phyloP scores from a whole-genome alignment of 1,140 invertebrate species.

The Latrodectus geometricus region DNA sequence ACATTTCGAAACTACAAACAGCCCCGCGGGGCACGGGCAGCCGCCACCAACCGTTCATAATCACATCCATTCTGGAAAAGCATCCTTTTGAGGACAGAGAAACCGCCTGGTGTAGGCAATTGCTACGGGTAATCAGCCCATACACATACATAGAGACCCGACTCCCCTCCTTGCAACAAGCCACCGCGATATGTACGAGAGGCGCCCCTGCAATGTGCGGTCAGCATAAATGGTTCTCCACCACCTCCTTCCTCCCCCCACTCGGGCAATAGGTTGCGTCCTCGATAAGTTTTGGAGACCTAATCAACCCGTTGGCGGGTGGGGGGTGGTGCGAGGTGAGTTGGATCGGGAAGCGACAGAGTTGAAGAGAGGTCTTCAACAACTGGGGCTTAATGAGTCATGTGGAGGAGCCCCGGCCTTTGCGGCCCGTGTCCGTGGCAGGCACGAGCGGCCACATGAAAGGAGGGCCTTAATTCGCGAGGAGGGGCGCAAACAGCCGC shows the following conservation, averaged over 20 bases:
- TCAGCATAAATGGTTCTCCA: background rate
- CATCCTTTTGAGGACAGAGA: background rate
- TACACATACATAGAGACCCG: background rate
- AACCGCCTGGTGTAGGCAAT: background rate
- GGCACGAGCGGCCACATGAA: constrained; percentile 45
- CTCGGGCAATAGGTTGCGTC: constrained; percentile 21
- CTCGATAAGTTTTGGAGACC: constrained; percentile 43
- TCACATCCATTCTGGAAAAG: background rate
- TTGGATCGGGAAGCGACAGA: constrained; percentile 30
- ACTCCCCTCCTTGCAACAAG: background rate
- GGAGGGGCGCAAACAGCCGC: constrained; percentile 21
- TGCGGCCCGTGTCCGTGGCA: constrained; percentile 37
- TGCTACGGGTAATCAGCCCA: background rate
- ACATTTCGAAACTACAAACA: background rate
- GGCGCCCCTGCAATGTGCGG: background rate
- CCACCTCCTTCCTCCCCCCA: constrained; percentile 1
- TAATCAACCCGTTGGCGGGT: constrained; percentile 20
- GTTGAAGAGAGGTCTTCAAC: constrained; percentile 49
- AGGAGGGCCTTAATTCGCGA: constrained; percentile 33
- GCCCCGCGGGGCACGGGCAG: background rate
- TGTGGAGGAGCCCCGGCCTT: constrained; percentile 5
- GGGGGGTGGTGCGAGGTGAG: background rate
- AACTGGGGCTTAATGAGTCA: constrained; percentile 48
- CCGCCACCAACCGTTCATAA: background rate
- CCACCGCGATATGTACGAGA: background rate